Conservation (phyloP, 2,888 invertebrate genomes). For the Drosophila phalerata region DNA sequence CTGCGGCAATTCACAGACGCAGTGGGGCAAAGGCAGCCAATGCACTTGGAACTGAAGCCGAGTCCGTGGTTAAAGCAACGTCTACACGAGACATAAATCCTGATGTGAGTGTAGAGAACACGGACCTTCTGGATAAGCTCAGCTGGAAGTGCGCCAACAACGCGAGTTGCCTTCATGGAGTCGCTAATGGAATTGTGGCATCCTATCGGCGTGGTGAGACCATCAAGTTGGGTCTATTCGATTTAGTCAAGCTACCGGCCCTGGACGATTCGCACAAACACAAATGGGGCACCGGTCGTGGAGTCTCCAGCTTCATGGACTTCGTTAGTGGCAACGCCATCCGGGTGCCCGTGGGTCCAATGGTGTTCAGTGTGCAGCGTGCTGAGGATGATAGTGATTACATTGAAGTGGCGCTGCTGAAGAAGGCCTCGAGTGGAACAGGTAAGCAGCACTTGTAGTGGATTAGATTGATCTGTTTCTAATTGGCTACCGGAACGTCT, state of each 20-base stretch:
- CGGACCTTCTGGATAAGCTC: constrained; percentile 81
- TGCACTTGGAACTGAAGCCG: constrained; percentile 33
- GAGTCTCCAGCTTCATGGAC: constrained; percentile 80
- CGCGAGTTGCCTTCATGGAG: constrained; percentile 87
- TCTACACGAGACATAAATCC: constrained; percentile 20
- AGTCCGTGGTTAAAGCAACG: constrained; percentile 11
- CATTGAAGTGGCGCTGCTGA: constrained; percentile 84
- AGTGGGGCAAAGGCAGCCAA: constrained; percentile 60
- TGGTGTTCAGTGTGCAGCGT: constrained; percentile 85
- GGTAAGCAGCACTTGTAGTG: constrained; percentile 66
- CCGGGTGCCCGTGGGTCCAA: constrained; percentile 84
- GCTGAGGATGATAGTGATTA: constrained; percentile 84
- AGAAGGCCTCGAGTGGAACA: constrained; percentile 80
- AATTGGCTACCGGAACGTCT: constrained; percentile 28
- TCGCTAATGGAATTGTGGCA: constrained; percentile 86
- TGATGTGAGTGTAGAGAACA: constrained; percentile 61
- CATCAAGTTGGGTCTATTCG: constrained; percentile 87
- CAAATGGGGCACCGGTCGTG: constrained; percentile 77
- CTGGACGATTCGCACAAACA: constrained; percentile 62
- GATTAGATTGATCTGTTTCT: constrained; percentile 38
- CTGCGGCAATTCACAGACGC: constrained; percentile 66
- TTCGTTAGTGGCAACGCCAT: constrained; percentile 84
- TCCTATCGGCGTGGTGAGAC: constrained; percentile 87
- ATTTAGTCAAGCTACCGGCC: constrained; percentile 86
- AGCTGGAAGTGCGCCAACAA: constrained; percentile 87